phyloP scores from a whole-genome alignment of 2,888 invertebrate species.

The Girardia tigrina region DNA sequence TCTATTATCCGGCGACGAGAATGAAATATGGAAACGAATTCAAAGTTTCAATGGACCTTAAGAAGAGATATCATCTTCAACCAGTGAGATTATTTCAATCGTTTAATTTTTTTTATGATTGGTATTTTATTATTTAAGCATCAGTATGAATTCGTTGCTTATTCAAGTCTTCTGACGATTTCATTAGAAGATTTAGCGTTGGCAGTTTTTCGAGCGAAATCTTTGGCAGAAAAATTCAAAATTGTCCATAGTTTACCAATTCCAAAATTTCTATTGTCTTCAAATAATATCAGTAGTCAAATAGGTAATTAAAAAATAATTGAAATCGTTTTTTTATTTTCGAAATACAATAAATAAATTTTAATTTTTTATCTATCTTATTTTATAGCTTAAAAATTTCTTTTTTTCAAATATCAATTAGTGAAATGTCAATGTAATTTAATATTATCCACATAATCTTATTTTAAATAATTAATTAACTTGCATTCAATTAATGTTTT shows the following conservation, averaged over 20 bases:
- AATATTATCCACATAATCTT: conserved; percentile 23
- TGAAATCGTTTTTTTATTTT: neutral
- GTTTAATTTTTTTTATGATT: neutral
- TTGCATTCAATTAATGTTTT: conserved; percentile 23
- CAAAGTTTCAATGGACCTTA: neutral
- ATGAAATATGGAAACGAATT: conserved; percentile 13
- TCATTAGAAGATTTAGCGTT: conserved; percentile 9
- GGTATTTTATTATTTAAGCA: neutral
- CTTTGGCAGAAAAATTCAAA: conserved; percentile 17
- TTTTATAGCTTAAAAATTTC: conserved; percentile 3
- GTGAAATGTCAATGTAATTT: conserved; percentile 23
- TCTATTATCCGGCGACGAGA: conserved; percentile 1
- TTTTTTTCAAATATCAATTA: conserved; percentile 23
- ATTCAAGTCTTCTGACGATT: neutral
- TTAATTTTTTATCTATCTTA: conserved; percentile 7
- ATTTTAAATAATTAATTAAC: conserved; percentile 20
- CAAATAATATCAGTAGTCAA: neutral
- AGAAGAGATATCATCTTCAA: conserved; percentile 16
- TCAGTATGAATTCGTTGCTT: conserved; percentile 16
- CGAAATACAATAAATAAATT: neutral
- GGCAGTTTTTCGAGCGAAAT: neutral
- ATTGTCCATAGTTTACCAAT: conserved; percentile 18
- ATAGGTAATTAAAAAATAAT: neutral
- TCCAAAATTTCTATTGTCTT: neutral
- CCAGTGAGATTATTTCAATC: conserved; percentile 4